Percentiles rank a stretch among this genome's conserved stretches.
These are phyloP conservation scores for Dasyprocta punctata DNA, from an alignment of 2,113 vertebrate species.

Conservation along the genomic window DNA sequence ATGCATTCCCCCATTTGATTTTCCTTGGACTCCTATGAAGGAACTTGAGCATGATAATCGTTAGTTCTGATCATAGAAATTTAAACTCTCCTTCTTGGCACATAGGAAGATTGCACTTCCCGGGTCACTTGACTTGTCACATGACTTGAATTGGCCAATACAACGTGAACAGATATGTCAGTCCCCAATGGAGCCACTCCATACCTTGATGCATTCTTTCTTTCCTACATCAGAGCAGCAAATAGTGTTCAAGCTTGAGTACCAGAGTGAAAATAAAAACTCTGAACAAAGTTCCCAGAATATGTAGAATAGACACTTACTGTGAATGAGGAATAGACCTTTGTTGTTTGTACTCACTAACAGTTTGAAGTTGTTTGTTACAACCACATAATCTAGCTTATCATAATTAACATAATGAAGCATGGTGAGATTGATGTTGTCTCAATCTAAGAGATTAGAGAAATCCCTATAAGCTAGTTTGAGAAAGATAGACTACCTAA, in stretches of 20 bases:
- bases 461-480: not conserved
- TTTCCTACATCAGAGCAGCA: not conserved
- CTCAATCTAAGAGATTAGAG: not conserved
- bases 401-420: not conserved
- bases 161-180: not conserved
- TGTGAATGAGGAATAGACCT: not conserved
- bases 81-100: not conserved
- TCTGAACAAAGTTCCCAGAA: not conserved
- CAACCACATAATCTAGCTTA: not conserved
- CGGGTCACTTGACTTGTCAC: not conserved
- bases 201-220: not conserved
- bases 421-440: not conserved
- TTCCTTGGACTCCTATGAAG: not conserved
- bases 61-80: not conserved
- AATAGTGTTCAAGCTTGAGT: not conserved
- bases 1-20: constrained; percentile 7
- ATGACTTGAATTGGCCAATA: not conserved
- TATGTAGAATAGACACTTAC: not conserved
- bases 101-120: not conserved
- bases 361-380: not conserved
- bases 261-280: not conserved
- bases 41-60: not conserved
- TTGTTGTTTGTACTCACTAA: not conserved
- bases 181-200: not conserved
- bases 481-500: not conserved